Evolutionary conservation across 2,888 invertebrate species (phyloP), one percentile per base, ranked within the genome.

Genomic region (Psococerastis gibbosa): DNA sequence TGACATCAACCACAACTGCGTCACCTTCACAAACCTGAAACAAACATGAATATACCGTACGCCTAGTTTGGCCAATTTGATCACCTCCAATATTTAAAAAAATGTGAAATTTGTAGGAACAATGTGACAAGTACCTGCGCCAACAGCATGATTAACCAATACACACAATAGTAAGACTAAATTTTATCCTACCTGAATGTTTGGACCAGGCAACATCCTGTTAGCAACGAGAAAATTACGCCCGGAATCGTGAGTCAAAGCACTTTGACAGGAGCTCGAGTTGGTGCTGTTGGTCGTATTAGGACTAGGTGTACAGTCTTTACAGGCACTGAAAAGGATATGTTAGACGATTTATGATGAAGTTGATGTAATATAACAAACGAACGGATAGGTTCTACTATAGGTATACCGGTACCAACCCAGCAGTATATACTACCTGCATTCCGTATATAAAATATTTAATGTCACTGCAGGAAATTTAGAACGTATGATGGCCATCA

Each of bases 181-280:
- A n/a, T n/a, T n/a, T n/a, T n/a, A n/a, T 16, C 48, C 50, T 52
- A 66, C 66, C 68, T 89, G 84, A 48, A 91, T 88, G 53, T 84
- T 81, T 2, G 91, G 91, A 49, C 91, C 91, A 1, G 91, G 91
- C 52, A 91, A 71, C 81, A 87, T 85, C 59, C 91, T 72, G 68
- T 92, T 91, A n/a, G 79, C 80, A 2, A 85, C 76, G 43, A 89
- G 68, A 54, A 92, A 79, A 49, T 85, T 85, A 54, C 89, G 71
- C 60, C 85, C 82, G 1, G 87, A 83, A 43, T 92, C 92, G 61
- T 92, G 89, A 42, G 85, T 88, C 46, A 91, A 62, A 23, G 91
- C 83, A 58, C 92, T 92, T 61, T 92, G 87, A 54, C 82, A 79
- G 59, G 83, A 78, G 53, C 83, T 83, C 83, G 83, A 84, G 2